Base-by-base conservation (phyloP, 2,113 vertebrate genomes). In the Rhinopomastus cyanomelas region DNA sequence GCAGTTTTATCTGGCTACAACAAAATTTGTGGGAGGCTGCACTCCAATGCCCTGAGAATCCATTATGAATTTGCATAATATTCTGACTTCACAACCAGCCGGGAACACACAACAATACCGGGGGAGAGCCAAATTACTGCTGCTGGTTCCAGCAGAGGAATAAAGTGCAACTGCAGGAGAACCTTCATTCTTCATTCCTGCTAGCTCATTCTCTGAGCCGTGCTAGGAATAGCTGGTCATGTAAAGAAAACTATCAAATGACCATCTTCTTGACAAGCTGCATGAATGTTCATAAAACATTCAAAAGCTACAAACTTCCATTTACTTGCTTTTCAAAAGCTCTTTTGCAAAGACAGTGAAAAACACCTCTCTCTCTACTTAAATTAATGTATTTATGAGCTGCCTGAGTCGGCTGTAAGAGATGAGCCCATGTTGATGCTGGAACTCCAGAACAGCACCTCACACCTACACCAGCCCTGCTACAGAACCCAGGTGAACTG, bases 241-340 rank as follows among this genome's bases (percentile, higher is more conserved):
- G 9, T 25, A 59, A 69, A 32, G n/a, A 36, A 49, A 48, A 87
- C 56, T 13, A 78, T 30, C 49, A 39, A 8, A 44, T 27, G 37
- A 5, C 17, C 27, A 64, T 26, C 49, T 36, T 42, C 64, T 46
- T 39, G 57, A 51, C 34, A 65, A 65, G 66, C 48, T 56, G 18
- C 11, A n/a, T 65, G 65, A 69, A 52, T 11, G 12, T 61, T 79
- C 22, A 42, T 9, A 78, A 79, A 72, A 44, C 42, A 60, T 21
- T 51, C 36, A 53, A 62, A 53, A 83, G 55, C 32, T 34, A 61
- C 34, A 72, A 76, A 68, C 29, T 60, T 85, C 30, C 16, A 21
- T 74, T 69, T 61, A 51, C 66, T 57, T 79, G 53, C 27, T 65
- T 89, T 85, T 71, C 62, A 82, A 62, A 56, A 73, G 53, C 52